Base-by-base conservation (phyloP, 1,140 invertebrate genomes). In the Drosophila bipectinata region DNA sequence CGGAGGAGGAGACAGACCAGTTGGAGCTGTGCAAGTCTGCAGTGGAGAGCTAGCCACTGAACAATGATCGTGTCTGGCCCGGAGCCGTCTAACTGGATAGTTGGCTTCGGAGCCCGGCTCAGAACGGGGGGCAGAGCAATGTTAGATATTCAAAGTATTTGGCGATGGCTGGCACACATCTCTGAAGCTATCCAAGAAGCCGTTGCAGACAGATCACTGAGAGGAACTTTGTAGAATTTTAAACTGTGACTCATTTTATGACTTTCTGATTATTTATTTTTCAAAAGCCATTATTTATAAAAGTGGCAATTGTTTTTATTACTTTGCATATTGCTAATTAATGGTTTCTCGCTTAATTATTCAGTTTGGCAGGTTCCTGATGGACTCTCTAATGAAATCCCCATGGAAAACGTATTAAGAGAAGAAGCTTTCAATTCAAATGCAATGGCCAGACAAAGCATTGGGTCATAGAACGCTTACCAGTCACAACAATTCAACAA, bases 281-380 rank as follows among this genome's bases (percentile, higher is more conserved):
- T 34, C 32, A 34, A 34, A 34, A 34, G 32, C 32, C 32, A 39
- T 49, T 49, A 26, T 55, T 28, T 55, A 62, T 72, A 62, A 14
- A 10, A 18, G 6, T 44, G 41, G 5, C 7, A 44, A 47, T 47
- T 47, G 44, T 47, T 18, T 47, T 12, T 34, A 10, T 45, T 56
- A 66, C 72, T 74, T 75, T 57, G 72, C 72, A 57, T 66, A 66
- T 44, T 74, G 71, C 37, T 74, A 74, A 74, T 66, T 74, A 64
- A 74, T 74, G 72, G 39, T 39, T 58, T 74, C 41, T 74, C 52
- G 60, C 51, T 73, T 74, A 41, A 64, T 57, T 74, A 39, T 74
- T 73, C 32, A 55, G 59, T 74, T 74, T 74, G 56, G 59, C 72
- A 74, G 71, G 53, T 45, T 15, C 64, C 14, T 30, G 34, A 21